These are phyloP conservation scores for Prosopocoilus inquinatus DNA, from an alignment of 2,888 invertebrate genomes.

Conservation along the genomic window DNA sequence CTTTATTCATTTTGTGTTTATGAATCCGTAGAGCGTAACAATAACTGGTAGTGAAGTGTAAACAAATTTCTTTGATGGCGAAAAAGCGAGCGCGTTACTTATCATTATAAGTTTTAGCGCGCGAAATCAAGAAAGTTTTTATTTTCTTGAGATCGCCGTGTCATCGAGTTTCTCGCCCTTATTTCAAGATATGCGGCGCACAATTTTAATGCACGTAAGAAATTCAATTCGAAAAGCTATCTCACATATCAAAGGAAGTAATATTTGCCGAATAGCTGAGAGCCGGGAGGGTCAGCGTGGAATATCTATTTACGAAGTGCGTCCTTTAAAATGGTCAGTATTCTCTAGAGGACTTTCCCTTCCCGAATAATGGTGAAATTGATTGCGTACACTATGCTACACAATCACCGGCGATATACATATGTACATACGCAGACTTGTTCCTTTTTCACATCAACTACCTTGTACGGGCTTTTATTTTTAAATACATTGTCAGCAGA, in stretches of 20 bases:
- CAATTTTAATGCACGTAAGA: slow-evolving; percentile 39
- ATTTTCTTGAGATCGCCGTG: no score
- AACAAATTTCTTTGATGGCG: no score
- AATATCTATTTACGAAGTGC: slow-evolving; percentile 49
- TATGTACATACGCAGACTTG: slow-evolving; percentile 28
- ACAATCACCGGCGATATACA: slow-evolving; percentile 44
- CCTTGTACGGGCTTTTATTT: no score
- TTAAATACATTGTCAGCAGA: no score
- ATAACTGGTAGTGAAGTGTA: no score
- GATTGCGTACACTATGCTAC: slow-evolving; percentile 50
- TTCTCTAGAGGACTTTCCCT: slow-evolving; percentile 42
- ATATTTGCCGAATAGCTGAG: slow-evolving; percentile 46
- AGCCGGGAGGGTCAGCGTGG: slow-evolving; percentile 38
- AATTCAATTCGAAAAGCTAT: slow-evolving; percentile 44
- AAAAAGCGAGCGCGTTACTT: no score
- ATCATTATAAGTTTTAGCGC: no score
- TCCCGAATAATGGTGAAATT: slow-evolving; percentile 48
- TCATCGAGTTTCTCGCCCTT: no score
- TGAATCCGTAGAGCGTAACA: no score
- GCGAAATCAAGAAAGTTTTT: no score
- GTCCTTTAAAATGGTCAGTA: slow-evolving; percentile 51
- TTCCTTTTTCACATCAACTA: not conserved
- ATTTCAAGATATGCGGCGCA: not conserved
- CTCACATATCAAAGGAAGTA: slow-evolving; percentile 52
- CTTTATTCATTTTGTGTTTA: no score